A percentile compares a stretch with the other conserved stretches of the same genome.
Evolutionary conservation across 2,888 invertebrate species (phyloP).

Genomic region (Drosophila cracens): DNA sequence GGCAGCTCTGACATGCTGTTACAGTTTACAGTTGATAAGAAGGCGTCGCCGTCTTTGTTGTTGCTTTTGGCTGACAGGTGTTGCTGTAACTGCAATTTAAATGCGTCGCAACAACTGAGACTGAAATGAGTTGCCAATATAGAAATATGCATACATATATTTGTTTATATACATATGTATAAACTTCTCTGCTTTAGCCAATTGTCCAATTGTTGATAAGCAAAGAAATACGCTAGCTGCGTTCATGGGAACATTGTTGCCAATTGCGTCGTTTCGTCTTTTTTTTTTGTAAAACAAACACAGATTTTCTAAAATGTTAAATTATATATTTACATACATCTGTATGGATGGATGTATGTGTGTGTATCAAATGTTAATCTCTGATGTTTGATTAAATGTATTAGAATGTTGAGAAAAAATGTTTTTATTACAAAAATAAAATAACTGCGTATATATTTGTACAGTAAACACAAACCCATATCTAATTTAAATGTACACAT

Average conservation of each 20-base stretch:
- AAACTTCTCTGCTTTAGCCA: not conserved
- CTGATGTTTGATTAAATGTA: not conserved
- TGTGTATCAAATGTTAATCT: not conserved
- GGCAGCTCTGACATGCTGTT: slow-evolving; percentile 34
- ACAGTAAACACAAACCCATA: not conserved
- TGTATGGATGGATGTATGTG: not conserved
- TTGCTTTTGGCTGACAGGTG: slow-evolving; percentile 38
- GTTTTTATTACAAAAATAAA: not conserved
- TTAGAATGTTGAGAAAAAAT: not conserved
- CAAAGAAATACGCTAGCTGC: slow-evolving; percentile 1
- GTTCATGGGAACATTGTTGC: slow-evolving; percentile 41
- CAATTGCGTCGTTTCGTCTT: slow-evolving; percentile 31
- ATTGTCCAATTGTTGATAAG: slow-evolving; percentile 36
- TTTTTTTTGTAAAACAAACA: not conserved
- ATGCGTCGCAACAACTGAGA: slow-evolving; percentile 37
- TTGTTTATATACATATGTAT: not conserved
- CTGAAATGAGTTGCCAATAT: not conserved
- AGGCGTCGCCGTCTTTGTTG: slow-evolving; percentile 16
- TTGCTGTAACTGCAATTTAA: slow-evolving; percentile 50
- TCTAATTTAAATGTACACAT: not conserved
- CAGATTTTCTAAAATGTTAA: not conserved
- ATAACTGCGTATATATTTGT: not conserved
- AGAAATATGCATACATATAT: not conserved
- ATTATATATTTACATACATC: not conserved
- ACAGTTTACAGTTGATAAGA: slow-evolving; percentile 56